Conservation (phyloP, 92 coral and sea anemone species). For the Porites evermanni region DNA sequence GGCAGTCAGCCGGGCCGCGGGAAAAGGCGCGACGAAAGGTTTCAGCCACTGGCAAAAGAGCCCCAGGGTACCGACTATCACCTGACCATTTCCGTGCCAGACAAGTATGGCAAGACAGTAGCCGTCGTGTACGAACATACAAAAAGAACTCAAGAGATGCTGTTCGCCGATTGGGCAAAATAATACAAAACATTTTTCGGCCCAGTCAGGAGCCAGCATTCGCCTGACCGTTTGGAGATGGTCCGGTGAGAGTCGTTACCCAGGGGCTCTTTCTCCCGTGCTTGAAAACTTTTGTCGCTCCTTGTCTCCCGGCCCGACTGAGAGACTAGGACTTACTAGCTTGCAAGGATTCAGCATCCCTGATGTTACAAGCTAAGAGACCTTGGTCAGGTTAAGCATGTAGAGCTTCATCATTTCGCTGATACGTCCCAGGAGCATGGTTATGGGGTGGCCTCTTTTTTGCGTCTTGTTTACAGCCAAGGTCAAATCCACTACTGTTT, state of each 20-base stretch:
- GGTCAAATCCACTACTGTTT: slow-evolving; percentile 24
- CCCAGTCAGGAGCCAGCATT: no score
- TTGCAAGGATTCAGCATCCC: neutral
- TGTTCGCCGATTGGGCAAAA: no score
- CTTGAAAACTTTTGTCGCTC: slow-evolving; percentile 43
- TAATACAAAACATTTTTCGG: no score
- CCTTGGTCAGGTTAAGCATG: neutral
- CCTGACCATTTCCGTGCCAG: no score
- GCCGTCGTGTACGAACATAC: slow-evolving; percentile 64
- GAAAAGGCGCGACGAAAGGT: no score
- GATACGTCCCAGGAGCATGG: slow-evolving; percentile 76
- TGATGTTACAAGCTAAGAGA: neutral
- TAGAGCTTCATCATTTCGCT: slow-evolving; percentile 52
- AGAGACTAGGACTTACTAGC: slow-evolving; percentile 72
- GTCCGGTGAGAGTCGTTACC: no score
- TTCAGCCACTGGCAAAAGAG: no score
- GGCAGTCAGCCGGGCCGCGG: no score
- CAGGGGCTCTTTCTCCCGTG: no score
- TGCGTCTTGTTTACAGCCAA: slow-evolving; percentile 34
- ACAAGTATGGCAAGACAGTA: neutral
- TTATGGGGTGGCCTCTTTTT: slow-evolving; percentile 74
- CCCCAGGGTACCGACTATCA: no score
- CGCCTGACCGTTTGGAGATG: neutral
- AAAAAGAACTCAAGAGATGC: no score
- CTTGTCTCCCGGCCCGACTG: slow-evolving; percentile 64